Conservation (phyloP, 2,888 invertebrate genomes). For the Quadroppia sp. region DNA sequence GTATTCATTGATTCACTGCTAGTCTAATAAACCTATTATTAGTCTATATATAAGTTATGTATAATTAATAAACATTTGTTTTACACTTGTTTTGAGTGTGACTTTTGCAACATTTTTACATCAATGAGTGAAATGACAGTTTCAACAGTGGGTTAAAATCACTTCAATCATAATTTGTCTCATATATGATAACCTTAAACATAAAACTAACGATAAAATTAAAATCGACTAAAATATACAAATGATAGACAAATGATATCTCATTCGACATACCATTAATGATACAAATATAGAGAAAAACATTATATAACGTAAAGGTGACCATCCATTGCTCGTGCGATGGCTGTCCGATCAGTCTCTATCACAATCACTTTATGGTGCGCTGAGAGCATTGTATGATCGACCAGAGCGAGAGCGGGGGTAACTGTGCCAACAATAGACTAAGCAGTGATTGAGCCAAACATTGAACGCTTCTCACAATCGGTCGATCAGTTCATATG, state of each 20-base stretch:
- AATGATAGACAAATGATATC: background rate
- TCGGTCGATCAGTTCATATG: background rate
- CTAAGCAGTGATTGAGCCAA: background rate
- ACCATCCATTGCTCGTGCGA: background rate
- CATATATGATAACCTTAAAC: background rate
- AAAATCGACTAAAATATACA: slow-evolving; percentile 31
- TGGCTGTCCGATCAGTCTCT: slow-evolving; percentile 30
- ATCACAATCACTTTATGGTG: slow-evolving; percentile 34
- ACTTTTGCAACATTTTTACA: slow-evolving; percentile 1
- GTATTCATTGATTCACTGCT: background rate
- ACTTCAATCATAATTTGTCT: slow-evolving; percentile 17
- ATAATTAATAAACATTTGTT: slow-evolving; percentile 17
- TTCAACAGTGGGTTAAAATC: slow-evolving; percentile 9
- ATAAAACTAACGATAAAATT: slow-evolving; percentile 9
- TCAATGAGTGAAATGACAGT: slow-evolving; percentile 19
- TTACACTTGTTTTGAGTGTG: slow-evolving; percentile 26
- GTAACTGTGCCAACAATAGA: background rate
- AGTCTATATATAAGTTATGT: background rate
- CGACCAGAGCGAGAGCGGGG: background rate
- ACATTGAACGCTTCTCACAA: background rate
- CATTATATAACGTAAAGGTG: background rate
- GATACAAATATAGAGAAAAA: slow-evolving; percentile 9
- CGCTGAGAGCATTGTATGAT: slow-evolving; percentile 19
- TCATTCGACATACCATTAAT: background rate
- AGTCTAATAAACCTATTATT: slow-evolving; percentile 1